A percentile compares a stretch with the other conserved stretches of the same genome.
Conservation (phyloP, 2,797 vertebrate genomes). For the Psittacula echo region DNA sequence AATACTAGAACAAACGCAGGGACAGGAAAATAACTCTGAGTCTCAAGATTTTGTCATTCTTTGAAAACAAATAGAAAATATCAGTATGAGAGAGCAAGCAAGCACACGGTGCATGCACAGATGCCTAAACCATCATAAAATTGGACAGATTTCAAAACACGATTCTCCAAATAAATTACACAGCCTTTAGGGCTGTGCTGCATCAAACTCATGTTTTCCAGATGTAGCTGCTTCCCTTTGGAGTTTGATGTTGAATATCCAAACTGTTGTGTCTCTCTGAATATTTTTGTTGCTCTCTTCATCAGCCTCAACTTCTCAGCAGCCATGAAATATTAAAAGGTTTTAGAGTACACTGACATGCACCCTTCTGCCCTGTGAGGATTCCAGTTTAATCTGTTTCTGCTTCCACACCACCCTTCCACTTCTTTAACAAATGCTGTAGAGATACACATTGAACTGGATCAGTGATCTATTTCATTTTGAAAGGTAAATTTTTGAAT, state of each 20-base stretch:
- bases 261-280: background rate
- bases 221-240: background rate
- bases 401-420: background rate
- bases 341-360: background rate
- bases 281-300: background rate
- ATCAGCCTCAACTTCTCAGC: background rate
- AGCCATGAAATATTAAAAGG: background rate
- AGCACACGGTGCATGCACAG: background rate
- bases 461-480: background rate
- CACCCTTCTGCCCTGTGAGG: background rate
- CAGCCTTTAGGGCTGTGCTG: background rate
- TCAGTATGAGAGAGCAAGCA: background rate
- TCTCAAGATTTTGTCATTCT: slow-evolving; percentile 15
- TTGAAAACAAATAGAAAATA: slow-evolving; percentile 34
- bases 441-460: background rate
- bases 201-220: background rate
- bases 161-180: background rate
- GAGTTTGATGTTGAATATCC: background rate
- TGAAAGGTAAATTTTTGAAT: background rate
- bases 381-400: background rate
- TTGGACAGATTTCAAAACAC: background rate
- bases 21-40: background rate
- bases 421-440: background rate
- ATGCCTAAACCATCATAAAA: background rate
- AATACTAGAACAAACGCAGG: background rate